Evolutionary conservation across 1,140 invertebrate genomes (phyloP).

Genomic region (Araneus ventricosus): DNA sequence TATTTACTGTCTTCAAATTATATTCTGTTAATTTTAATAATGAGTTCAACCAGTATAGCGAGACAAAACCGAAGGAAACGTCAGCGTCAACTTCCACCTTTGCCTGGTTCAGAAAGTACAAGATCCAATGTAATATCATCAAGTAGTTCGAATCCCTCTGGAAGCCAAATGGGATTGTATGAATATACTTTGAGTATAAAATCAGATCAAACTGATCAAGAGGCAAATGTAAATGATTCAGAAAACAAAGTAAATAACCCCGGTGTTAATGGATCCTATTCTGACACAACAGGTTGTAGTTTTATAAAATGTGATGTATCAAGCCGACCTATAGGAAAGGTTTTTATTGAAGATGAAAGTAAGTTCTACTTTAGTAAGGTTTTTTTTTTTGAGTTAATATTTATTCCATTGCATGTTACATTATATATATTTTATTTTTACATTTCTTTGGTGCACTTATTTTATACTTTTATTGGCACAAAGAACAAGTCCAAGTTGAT

Average conservation of each 20-base stretch:
- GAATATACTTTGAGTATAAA: conserved; percentile 11
- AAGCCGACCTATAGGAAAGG: conserved; percentile 51
- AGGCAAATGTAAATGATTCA: background rate
- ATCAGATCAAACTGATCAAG: background rate
- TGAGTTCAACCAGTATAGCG: conserved; percentile 68
- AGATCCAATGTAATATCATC: background rate
- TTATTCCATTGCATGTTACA: no score
- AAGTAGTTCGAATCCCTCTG: background rate
- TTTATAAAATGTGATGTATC: conserved; percentile 62
- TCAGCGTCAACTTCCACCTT: conserved; percentile 11
- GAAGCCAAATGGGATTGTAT: background rate
- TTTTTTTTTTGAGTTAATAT: background rate
- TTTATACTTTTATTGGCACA: no score
- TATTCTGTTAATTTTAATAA: background rate
- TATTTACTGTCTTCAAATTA: background rate
- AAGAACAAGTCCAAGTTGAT: no score
- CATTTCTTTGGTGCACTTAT: no score
- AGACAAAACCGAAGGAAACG: conserved; percentile 57
- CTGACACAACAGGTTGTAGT: conserved; percentile 36
- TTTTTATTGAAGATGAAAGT: conserved; percentile 69
- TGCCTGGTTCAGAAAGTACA: background rate
- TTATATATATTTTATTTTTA: no score
- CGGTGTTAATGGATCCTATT: background rate
- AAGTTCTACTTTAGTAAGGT: background rate
- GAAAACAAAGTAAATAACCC: background rate